Evolutionary conservation across 53 echinoderm and acorn worm species (phyloP).

Genomic region (Glandiceps talaboti): DNA sequence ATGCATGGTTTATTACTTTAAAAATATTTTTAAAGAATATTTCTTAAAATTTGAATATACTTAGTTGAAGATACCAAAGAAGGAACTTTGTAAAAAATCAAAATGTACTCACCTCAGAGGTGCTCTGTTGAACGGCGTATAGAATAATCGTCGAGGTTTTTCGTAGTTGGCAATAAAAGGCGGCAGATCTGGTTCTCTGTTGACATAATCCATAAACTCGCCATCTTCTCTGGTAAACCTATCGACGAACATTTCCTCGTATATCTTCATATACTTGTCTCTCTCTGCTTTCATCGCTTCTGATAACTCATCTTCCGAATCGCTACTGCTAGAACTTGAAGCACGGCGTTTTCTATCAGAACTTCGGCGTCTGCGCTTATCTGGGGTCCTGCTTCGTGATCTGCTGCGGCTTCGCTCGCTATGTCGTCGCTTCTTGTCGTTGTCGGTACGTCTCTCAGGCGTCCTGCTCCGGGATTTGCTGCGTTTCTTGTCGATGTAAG

Average conservation of each 20-base stretch:
- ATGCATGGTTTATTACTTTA: too few relatives aligned
- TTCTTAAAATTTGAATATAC: too few relatives aligned
- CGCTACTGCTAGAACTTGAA: background rate
- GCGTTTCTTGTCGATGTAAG: too few relatives aligned
- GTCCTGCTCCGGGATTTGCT: background rate
- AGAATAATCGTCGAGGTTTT: background rate
- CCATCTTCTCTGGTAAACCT: background rate
- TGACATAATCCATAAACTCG: background rate
- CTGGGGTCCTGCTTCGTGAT: background rate
- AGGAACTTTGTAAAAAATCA: too few relatives aligned
- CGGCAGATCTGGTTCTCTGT: background rate
- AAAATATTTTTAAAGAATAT: too few relatives aligned
- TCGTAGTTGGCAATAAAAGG: background rate
- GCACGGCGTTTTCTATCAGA: background rate
- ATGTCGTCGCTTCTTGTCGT: background rate
- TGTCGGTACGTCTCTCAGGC: background rate
- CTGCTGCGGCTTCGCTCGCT: background rate
- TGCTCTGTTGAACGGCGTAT: background rate
- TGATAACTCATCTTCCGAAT: background rate
- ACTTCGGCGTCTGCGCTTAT: background rate
- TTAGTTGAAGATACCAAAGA: too few relatives aligned
- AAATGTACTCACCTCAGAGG: background rate
- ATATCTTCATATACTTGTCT: background rate
- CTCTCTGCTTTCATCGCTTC: background rate
- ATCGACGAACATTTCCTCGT: background rate